Conservation (phyloP, 2,113 vertebrate species). For the Chamaetylas fuelleborni region DNA sequence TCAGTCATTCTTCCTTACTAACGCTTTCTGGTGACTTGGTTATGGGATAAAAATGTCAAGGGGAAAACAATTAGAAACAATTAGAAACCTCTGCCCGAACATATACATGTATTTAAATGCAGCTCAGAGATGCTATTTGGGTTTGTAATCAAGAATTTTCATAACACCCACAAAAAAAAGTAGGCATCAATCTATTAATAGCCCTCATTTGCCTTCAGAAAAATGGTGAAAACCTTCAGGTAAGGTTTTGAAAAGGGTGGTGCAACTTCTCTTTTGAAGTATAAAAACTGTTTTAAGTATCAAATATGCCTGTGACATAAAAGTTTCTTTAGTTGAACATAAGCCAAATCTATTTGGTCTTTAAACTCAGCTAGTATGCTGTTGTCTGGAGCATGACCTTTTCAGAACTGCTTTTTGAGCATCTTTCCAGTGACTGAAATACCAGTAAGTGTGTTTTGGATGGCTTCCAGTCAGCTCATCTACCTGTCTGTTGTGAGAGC, state of each 20-base stretch:
- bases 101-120: not conserved
- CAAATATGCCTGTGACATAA: not conserved
- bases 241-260: not conserved
- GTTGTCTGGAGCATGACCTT: not conserved
- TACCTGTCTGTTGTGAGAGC: slow-evolving; percentile 1
- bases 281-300: not conserved
- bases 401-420: not conserved
- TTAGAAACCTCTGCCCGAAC: not conserved
- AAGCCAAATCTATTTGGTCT: not conserved
- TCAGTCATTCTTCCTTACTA: not conserved
- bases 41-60: not conserved
- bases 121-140: not conserved
- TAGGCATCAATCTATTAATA: not conserved
- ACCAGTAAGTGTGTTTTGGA: not conserved
- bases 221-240: not conserved
- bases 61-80: not conserved
- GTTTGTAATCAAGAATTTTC: not conserved
- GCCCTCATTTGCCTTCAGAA: not conserved
- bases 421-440: not conserved
- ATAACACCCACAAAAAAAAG: not conserved
- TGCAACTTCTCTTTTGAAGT: not conserved
- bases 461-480: not conserved
- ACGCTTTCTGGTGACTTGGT: not conserved
- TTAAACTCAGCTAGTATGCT: not conserved
- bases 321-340: not conserved